phyloP scores from a whole-genome alignment of 1,140 invertebrate species.

The Alviniconcha marisindica region DNA sequence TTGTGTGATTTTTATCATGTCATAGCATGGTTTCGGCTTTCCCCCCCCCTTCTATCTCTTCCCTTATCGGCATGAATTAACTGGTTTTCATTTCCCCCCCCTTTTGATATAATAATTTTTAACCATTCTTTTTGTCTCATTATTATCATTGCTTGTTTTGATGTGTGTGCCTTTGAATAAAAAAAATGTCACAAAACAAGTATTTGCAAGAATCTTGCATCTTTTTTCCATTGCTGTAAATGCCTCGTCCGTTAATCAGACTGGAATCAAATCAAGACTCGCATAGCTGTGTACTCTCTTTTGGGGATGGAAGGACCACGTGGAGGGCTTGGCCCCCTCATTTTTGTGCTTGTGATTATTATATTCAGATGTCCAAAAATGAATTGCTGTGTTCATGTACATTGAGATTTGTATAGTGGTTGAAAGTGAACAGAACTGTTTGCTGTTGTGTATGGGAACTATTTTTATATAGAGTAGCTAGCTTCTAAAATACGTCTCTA shows the following conservation, averaged over 20 bases:
- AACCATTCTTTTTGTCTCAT: background rate
- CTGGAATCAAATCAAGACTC: background rate
- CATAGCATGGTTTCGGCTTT: background rate
- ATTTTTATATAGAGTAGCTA: conserved; percentile 30
- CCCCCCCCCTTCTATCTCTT: too few species aligned
- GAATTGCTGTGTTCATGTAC: background rate
- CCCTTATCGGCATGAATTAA: too few species aligned
- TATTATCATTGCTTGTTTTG: conserved; percentile 4
- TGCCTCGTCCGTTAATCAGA: background rate
- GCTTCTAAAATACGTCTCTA: background rate
- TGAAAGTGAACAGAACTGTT: background rate
- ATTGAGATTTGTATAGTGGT: conserved; percentile 13
- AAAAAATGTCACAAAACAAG: background rate
- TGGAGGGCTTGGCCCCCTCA: background rate
- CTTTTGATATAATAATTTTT: background rate
- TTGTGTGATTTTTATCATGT: background rate
- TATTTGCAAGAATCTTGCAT: conserved; percentile 13
- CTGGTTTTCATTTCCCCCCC: background rate
- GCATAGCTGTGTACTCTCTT: background rate
- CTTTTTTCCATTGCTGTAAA: conserved; percentile 1
- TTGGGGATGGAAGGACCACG: conserved; percentile 1
- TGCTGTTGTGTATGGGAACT: background rate
- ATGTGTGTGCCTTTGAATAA: conserved; percentile 12
- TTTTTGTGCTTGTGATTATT: conserved; percentile 16
- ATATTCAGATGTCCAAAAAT: background rate